Percentiles rank a stretch among this genome's conserved stretches.
These are phyloP conservation scores for Synergus gifuensis DNA, from an alignment of 2,888 invertebrate species.

Conservation along the genomic window DNA sequence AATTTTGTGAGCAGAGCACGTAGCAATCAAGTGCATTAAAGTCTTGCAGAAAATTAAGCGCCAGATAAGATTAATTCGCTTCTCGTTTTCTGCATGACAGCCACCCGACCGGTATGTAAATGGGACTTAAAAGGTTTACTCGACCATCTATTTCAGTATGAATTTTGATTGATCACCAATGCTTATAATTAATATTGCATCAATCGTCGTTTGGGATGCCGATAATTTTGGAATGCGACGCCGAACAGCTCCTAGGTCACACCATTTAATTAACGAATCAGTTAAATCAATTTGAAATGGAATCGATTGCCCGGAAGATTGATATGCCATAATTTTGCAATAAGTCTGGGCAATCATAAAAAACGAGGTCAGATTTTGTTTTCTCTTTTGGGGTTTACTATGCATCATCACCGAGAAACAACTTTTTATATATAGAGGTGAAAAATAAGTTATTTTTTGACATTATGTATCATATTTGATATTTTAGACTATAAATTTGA, in stretches of 20 bases:
- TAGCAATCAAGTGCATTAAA: conserved; percentile 27
- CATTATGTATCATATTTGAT: no score
- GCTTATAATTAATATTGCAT: conserved; percentile 61
- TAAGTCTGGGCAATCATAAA: not conserved
- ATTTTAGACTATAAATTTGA: no score
- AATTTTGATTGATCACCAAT: conserved; percentile 61
- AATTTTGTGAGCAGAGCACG: conserved; percentile 33
- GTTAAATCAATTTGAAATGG: conserved; percentile 1
- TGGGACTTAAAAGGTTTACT: conserved; percentile 48
- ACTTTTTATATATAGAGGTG: no score
- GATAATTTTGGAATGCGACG: conserved; percentile 50
- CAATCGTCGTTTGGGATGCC: conserved; percentile 55
- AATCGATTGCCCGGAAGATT: conserved; percentile 25
- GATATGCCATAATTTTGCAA: conserved; percentile 8
- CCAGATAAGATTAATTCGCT: conserved; percentile 33
- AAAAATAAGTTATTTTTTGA: no score
- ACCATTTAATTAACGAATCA: conserved; percentile 31
- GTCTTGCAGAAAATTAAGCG: conserved; percentile 24
- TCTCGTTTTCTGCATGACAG: conserved; percentile 6
- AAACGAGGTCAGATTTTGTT: not conserved
- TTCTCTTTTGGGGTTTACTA: not conserved
- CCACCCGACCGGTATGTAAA: conserved; percentile 61
- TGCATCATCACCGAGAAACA: not conserved
- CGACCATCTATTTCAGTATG: conserved; percentile 44
- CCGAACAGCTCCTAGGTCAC: conserved; percentile 26